Evolutionary conservation across 2,888 invertebrate genomes (phyloP).

Genomic region (Timema cristinae): DNA sequence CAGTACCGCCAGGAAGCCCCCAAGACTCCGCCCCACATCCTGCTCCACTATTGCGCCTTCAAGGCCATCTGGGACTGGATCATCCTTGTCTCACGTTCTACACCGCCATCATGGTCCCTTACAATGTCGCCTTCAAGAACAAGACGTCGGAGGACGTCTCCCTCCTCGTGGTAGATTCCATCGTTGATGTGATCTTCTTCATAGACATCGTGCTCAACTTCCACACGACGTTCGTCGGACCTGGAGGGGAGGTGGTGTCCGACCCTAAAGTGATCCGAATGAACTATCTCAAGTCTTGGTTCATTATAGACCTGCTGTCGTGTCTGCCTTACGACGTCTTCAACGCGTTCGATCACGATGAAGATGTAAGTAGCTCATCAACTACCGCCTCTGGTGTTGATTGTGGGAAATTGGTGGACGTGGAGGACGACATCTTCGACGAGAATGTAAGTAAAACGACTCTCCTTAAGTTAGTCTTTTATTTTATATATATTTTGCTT

Average conservation of each 20-base stretch:
- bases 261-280: conserved; percentile 97
- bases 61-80: conserved; percentile 99
- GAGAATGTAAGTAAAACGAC: conserved; percentile 23
- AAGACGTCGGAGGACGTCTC: conserved; percentile 97
- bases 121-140: conserved; percentile 99
- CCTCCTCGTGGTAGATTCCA: conserved; percentile 84
- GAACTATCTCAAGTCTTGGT: conserved; percentile 99
- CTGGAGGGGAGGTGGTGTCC: conserved; percentile 93
- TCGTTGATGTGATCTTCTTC: conserved; percentile 99
- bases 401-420: conserved; percentile 23
- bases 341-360: conserved; percentile 99
- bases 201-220: conserved; percentile 99
- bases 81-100: conserved; percentile 99
- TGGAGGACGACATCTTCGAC: conserved; percentile 19
- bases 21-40: conserved; percentile 98
- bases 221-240: conserved; percentile 99
- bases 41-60: conserved; percentile 99
- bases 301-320: conserved; percentile 96
- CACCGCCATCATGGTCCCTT: conserved; percentile 97
- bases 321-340: conserved; percentile 99
- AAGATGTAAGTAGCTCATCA: conserved; percentile 66
- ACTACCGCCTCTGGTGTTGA: conserved; percentile 22
- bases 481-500: too few relatives aligned
- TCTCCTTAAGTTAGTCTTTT: not conserved
- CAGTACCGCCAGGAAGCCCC: conserved; percentile 99